A percentile compares a stretch with the other conserved stretches of the same genome.
These are phyloP conservation scores for Cyclophora albipunctata DNA, from an alignment of 2,888 invertebrate species.

Conservation along the genomic window DNA sequence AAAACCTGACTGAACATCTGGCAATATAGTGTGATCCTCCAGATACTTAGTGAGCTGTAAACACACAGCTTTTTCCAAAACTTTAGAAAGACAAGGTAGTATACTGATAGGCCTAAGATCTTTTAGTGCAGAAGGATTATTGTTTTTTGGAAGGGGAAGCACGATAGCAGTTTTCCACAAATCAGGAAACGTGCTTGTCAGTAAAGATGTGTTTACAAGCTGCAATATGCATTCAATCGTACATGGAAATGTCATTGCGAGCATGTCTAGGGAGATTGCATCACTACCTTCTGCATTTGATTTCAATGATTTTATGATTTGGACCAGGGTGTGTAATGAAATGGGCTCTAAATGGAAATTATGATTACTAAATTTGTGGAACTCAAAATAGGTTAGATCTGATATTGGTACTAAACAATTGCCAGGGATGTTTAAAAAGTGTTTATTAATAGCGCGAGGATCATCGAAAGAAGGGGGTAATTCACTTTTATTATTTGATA, in stretches of 20 bases:
- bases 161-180: slow-evolving; percentile 1
- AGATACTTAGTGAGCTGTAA: background rate
- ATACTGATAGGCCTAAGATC: background rate
- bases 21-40: background rate
- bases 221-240: background rate
- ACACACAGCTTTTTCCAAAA: background rate
- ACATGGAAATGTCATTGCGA: background rate
- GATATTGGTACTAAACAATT: background rate
- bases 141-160: background rate
- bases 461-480: background rate
- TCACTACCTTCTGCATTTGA: background rate
- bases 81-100: background rate
- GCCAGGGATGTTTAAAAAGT: background rate
- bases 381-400: background rate
- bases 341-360: background rate
- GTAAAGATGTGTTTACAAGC: background rate
- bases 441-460: background rate
- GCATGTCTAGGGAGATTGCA: background rate
- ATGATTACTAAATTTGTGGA: background rate
- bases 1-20: background rate
- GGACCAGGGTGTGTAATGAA: background rate
- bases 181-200: background rate
- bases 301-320: background rate
- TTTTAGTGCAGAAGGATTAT: background rate
- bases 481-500: background rate